These are phyloP conservation scores for Miniopterus natalensis DNA, from an alignment of 2,113 vertebrate genomes.

Conservation along the genomic window DNA sequence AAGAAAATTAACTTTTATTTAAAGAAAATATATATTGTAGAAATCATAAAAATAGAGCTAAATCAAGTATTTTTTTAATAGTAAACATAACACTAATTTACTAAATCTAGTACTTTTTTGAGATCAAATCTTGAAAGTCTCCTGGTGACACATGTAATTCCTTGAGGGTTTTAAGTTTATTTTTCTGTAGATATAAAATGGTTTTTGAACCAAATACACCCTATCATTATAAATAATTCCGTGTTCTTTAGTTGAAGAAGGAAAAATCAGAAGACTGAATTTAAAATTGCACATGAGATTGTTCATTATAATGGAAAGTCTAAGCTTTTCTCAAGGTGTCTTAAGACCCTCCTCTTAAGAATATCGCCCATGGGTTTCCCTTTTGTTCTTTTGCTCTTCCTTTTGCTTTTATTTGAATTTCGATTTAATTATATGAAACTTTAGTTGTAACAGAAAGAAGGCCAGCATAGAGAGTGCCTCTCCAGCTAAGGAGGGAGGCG, in stretches of 20 bases:
- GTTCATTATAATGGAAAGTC: neutral
- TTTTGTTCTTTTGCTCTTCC: neutral
- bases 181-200: neutral
- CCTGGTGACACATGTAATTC: neutral
- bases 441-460: neutral
- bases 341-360: constrained; percentile 24
- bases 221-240: constrained; percentile 22
- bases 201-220: neutral
- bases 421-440: neutral
- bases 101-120: constrained; percentile 6
- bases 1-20: neutral
- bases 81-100: neutral
- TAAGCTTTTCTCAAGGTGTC: neutral
- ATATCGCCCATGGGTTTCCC: neutral
- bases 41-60: neutral
- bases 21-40: neutral
- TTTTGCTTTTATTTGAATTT: neutral
- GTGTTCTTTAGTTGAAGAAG: neutral
- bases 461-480: fast-evolving
- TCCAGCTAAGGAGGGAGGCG: no score
- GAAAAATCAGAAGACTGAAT: neutral
- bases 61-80: neutral
- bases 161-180: neutral
- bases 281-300: neutral
- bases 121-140: constrained; percentile 29